Base-by-base conservation (phyloP, 2,113 vertebrate genomes). In the Oreochromis niloticus region DNA sequence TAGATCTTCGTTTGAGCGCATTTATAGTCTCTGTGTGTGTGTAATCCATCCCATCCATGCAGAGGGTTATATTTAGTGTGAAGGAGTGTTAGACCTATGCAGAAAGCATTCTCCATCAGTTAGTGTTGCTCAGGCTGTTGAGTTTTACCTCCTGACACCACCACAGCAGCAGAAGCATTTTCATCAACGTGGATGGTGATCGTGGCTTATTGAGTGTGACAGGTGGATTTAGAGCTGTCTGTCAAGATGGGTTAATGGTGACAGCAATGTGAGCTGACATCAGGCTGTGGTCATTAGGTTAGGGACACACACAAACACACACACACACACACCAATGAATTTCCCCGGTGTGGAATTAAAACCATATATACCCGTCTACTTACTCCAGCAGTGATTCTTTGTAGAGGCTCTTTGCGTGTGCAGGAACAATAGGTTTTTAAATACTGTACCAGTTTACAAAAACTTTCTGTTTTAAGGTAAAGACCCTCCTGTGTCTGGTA, bases 181-280 rank as follows among this genome's bases (percentile, higher is more conserved):
- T 83, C 87, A 71, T 88, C 81, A 87, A 79, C 41, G 46, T 80
- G 81, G 24, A 63, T 48, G 8, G 81, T 87, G 89, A 88, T 93
- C 94, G 91, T 92, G 91, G 90, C 90, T 93, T 87, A 93, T 92
- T 85, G 81, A 87, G 85, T 90, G 88, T 86, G 89, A 91, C 87
- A 63, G 83, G 87, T 89, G 87, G 90, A 87, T 86, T 78, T 52
- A 57, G 88, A 85, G 80, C 82, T 75, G 90, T 87, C 90, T 9
- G 81, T 90, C 93, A 94, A 43, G 34, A 82, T 73, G 68, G 27
- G 86, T 87, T 71, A 83, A 82, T 61, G 3, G 54, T 22, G 4
- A 87, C 41, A 78, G 39, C 85, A 81, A 95, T 92, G 84, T 79
- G 87, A 90, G 82, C 80, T 81, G 93, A 88, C 86, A 27, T 9